Conservation (phyloP, 1,140 invertebrate genomes). For the Paramacrobiotus metropolitanus region DNA sequence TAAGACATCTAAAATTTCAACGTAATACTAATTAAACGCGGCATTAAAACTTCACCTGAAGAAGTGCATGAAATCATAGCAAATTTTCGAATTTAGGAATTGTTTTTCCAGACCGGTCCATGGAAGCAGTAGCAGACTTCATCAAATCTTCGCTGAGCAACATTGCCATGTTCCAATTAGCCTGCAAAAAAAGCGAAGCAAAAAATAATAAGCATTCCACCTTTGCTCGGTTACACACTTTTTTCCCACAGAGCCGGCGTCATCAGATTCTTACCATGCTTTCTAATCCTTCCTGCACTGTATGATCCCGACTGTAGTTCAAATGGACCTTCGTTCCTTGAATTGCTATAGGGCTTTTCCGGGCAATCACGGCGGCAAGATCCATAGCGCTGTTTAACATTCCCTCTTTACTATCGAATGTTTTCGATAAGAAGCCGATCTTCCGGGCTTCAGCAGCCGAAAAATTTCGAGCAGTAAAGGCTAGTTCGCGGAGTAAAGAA, state of each 20-base stretch:
- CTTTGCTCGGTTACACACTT: not conserved
- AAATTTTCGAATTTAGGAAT: not conserved
- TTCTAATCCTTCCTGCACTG: slow-evolving; percentile 32
- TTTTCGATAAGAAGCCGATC: slow-evolving; percentile 45
- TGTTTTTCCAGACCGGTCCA: not conserved
- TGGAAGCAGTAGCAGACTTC: slow-evolving; percentile 42
- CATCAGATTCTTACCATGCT: slow-evolving; percentile 45
- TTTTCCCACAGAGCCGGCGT: slow-evolving; percentile 5
- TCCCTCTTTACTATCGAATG: slow-evolving; percentile 31
- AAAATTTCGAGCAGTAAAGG: slow-evolving; percentile 61
- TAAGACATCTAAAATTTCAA: too few species aligned
- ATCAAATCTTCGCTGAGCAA: slow-evolving; percentile 74
- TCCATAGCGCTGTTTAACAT: slow-evolving; percentile 42
- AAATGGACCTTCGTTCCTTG: slow-evolving; percentile 62
- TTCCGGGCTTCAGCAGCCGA: slow-evolving; percentile 47
- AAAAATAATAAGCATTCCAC: slow-evolving; percentile 8
- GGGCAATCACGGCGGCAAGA: slow-evolving; percentile 50
- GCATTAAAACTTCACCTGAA: too few species aligned
- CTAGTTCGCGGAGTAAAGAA: slow-evolving; percentile 52
- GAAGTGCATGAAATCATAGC: too few species aligned
- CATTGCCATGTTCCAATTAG: slow-evolving; percentile 49
- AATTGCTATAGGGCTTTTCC: slow-evolving; percentile 79
- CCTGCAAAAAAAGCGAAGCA: slow-evolving; percentile 40
- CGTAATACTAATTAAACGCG: too few species aligned
- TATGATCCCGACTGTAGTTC: slow-evolving; percentile 53